Conservation (phyloP, 2,113 vertebrate species). For the Ammodytes marinus region DNA sequence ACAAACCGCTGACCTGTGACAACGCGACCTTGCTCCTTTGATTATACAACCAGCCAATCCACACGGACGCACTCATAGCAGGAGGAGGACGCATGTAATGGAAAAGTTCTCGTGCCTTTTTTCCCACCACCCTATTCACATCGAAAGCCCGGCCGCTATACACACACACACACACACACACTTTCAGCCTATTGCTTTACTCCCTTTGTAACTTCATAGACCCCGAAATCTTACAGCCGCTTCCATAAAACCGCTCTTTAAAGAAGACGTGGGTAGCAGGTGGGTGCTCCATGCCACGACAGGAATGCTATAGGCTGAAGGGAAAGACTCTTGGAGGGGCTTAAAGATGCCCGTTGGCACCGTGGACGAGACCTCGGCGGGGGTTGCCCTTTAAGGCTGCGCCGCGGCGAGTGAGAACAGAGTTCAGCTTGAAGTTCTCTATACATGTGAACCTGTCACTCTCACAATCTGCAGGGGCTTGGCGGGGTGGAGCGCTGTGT, state of each 20-base stretch:
- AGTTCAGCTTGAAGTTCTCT: slow-evolving; percentile 72
- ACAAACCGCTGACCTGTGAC: slow-evolving; percentile 41
- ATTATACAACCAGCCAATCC: slow-evolving; percentile 47
- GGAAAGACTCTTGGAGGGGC: slow-evolving; percentile 41
- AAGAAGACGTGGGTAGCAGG: slow-evolving; percentile 72
- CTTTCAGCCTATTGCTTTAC: slow-evolving; percentile 1
- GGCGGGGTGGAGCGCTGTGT: slow-evolving; percentile 46
- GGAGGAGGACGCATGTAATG: slow-evolving; percentile 47
- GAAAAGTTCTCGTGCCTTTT: slow-evolving; percentile 55
- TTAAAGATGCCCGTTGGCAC: slow-evolving; percentile 72
- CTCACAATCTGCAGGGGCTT: slow-evolving; percentile 55
- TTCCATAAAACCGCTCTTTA: slow-evolving; percentile 73
- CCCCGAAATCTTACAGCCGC: slow-evolving; percentile 35
- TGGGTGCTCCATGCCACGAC: slow-evolving; percentile 55
- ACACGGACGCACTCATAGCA: slow-evolving; percentile 8
- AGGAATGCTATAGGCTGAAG: slow-evolving; percentile 57
- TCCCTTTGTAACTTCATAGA: slow-evolving; percentile 53
- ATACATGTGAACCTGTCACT: slow-evolving; percentile 87
- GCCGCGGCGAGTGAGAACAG: slow-evolving; percentile 59
- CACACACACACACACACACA: no score
- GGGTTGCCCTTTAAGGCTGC: slow-evolving; percentile 74
- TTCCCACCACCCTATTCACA: slow-evolving; percentile 46
- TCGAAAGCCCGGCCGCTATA: neutral
- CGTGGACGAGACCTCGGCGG: slow-evolving; percentile 61
- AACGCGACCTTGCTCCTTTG: slow-evolving; percentile 55